These are phyloP conservation scores for Acromyrmex charruanus DNA, from an alignment of 1,140 invertebrate species.

Conservation along the genomic window DNA sequence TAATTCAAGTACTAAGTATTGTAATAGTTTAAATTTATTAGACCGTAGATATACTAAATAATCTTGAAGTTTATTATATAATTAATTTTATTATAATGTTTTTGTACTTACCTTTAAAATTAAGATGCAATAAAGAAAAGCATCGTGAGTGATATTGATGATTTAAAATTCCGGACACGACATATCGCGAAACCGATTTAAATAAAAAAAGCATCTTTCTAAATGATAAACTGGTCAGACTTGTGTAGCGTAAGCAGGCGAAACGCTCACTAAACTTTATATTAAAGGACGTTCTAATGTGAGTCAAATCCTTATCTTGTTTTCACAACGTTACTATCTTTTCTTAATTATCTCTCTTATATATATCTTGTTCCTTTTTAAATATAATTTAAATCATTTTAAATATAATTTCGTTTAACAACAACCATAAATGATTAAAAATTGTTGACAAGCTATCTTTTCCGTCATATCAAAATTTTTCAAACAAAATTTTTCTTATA, in stretches of 20 bases:
- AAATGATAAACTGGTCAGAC: not conserved
- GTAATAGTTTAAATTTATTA: not conserved
- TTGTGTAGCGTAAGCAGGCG: not conserved
- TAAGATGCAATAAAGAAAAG: not conserved
- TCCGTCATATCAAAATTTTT: not conserved
- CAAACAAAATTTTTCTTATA: not conserved
- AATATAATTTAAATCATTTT: not conserved
- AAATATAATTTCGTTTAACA: too few relatives aligned
- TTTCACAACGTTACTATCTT: not conserved
- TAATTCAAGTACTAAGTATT: not conserved
- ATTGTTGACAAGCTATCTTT: not conserved
- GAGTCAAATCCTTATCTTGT: not conserved
- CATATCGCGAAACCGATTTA: not conserved
- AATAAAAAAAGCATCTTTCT: constrained; percentile 21
- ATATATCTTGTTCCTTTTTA: not conserved
- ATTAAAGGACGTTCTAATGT: not conserved
- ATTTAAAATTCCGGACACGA: not conserved
- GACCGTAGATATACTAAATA: not conserved
- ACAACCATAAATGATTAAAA: not conserved
- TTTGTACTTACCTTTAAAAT: constrained; percentile 28
- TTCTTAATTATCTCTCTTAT: not conserved
- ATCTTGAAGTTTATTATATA: not conserved
- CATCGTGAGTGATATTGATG: not conserved
- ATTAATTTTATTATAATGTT: constrained; percentile 1
- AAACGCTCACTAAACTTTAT: not conserved